Conservation (phyloP, 2,113 vertebrate genomes). For the Salminus brasiliensis region DNA sequence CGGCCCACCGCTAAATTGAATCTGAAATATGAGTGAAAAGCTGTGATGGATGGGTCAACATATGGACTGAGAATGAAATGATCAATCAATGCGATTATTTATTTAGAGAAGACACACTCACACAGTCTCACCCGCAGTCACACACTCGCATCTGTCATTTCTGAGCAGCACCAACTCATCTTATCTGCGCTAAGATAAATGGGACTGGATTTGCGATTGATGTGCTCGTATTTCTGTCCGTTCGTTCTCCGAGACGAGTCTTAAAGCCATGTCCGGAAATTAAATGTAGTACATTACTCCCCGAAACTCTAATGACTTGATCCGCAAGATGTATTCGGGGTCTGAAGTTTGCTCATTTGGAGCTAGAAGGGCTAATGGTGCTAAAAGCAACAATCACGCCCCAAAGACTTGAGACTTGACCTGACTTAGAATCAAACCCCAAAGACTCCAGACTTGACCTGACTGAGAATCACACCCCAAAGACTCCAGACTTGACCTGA, state of each 20-base stretch:
- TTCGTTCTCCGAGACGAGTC: neutral
- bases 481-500: no score
- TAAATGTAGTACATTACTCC: no score
- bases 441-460: no score
- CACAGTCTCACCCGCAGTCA: neutral
- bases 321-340: no score
- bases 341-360: no score
- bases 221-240: neutral
- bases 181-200: neutral
- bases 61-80: slow-evolving; percentile 26
- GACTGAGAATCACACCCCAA: no score
- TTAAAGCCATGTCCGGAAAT: no score
- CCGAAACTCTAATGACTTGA: no score
- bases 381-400: no score
- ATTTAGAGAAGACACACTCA: slow-evolving; percentile 33
- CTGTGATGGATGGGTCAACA: slow-evolving; percentile 50
- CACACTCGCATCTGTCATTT: neutral
- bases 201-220: neutral
- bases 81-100: slow-evolving; percentile 51
- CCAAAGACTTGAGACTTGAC: no score
- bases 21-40: slow-evolving; percentile 35
- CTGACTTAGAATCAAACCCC: no score
- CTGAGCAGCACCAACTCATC: slow-evolving; percentile 1
- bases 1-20: neutral
- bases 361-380: no score